A percentile compares a stretch with the other conserved stretches of the same genome.
These are phyloP conservation scores for Morone saxatilis DNA, from an alignment of 2,113 vertebrate genomes.

Conservation along the genomic window DNA sequence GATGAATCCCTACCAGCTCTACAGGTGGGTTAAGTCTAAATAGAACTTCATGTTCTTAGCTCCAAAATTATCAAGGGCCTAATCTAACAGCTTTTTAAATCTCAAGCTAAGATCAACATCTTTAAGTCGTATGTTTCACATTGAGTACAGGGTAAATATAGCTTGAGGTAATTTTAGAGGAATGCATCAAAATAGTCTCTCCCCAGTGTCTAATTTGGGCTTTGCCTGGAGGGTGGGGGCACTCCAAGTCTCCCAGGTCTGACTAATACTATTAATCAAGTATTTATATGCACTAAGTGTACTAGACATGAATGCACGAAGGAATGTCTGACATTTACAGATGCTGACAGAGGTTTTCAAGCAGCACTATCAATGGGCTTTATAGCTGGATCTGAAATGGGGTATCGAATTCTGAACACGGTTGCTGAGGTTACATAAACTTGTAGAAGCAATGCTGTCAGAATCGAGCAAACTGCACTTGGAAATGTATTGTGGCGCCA, in stretches of 20 bases:
- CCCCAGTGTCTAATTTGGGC: constrained; percentile 61
- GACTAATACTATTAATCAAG: constrained; percentile 60
- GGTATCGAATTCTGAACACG: neutral
- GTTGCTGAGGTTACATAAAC: constrained; percentile 7
- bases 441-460: constrained; percentile 25
- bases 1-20: neutral
- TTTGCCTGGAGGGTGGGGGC: constrained; percentile 36
- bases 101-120: constrained; percentile 41
- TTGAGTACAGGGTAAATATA: constrained; percentile 43
- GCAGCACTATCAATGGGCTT: neutral
- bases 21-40: neutral
- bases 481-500: neutral
- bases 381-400: neutral
- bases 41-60: neutral
- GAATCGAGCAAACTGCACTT: neutral
- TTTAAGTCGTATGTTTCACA: constrained; percentile 34
- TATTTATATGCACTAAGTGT: constrained; percentile 42
- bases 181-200: constrained; percentile 65
- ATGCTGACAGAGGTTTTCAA: constrained; percentile 30
- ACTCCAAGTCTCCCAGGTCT: constrained; percentile 35
- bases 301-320: constrained; percentile 11
- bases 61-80: constrained; percentile 7
- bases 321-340: constrained; percentile 48
- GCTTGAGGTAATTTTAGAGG: constrained; percentile 58
- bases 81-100: constrained; percentile 2